phyloP scores from a whole-genome alignment of 2,797 vertebrate species.

The Ictinia mississippiensis region DNA sequence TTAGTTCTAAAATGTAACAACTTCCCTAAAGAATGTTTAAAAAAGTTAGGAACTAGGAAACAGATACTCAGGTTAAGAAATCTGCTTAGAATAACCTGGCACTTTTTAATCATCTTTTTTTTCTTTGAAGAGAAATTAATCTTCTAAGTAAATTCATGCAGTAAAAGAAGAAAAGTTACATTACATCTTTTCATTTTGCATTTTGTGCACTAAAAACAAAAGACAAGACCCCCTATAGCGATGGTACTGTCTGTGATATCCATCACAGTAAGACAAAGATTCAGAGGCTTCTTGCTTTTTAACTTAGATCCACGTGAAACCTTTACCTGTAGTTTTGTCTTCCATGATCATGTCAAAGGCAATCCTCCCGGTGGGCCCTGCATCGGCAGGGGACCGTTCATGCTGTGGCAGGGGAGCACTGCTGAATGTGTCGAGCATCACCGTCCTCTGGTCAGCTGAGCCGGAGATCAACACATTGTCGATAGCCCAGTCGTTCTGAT shows the following conservation, averaged over 20 bases:
- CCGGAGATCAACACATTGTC: slow-evolving; percentile 95
- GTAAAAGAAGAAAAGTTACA: neutral
- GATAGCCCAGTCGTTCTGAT: slow-evolving; percentile 95
- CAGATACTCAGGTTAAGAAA: neutral
- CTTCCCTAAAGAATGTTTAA: neutral
- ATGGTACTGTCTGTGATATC: neutral
- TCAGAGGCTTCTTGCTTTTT: neutral
- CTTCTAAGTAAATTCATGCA: neutral
- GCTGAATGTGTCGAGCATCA: slow-evolving; percentile 96
- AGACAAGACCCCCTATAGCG: neutral
- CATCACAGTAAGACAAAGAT: neutral
- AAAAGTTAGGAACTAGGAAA: neutral
- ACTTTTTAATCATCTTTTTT: neutral
- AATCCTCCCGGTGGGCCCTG: slow-evolving; percentile 80
- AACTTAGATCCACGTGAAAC: neutral
- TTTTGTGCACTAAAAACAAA: neutral
- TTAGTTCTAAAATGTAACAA: neutral
- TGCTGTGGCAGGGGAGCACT: slow-evolving; percentile 89
- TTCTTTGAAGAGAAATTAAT: neutral
- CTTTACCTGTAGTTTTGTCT: slow-evolving; percentile 78
- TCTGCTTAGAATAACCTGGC: neutral
- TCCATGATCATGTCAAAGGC: slow-evolving; percentile 81
- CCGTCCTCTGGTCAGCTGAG: slow-evolving; percentile 86
- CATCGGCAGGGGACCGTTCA: slow-evolving; percentile 88
- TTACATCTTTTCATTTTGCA: neutral